phyloP scores from a whole-genome alignment of 2,113 vertebrate genomes.

The Oreotrochilus melanogaster region DNA sequence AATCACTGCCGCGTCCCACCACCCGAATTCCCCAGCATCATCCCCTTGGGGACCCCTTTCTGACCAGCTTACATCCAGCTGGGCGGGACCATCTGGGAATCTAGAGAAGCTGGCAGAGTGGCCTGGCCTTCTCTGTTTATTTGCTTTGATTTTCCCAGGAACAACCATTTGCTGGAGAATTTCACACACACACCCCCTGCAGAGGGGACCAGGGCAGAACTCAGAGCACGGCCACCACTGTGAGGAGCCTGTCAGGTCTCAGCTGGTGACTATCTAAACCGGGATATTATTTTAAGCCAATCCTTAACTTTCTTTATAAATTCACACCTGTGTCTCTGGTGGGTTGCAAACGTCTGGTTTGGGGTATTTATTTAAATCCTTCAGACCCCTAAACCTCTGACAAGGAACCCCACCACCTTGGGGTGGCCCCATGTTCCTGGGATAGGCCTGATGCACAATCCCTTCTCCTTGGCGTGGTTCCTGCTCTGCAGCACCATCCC shows the following conservation, averaged over 20 bases:
- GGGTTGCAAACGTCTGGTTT: accelerated
- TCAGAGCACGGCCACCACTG: background rate
- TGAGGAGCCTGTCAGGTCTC: background rate
- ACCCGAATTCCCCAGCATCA: no score
- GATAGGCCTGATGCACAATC: background rate
- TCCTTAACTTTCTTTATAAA: background rate
- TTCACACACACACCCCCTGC: background rate
- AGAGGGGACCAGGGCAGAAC: background rate
- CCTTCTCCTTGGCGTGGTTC: accelerated
- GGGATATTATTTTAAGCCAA: background rate
- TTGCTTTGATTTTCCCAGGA: background rate
- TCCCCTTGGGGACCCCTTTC: no score
- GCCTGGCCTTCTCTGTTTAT: accelerated
- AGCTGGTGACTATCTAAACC: background rate
- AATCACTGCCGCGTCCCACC: background rate
- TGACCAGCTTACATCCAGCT: accelerated
- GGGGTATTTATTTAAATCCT: no score
- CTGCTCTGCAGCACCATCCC: accelerated
- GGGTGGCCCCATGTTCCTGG: accelerated
- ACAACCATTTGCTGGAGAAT: background rate
- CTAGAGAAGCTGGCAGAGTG: background rate
- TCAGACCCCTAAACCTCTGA: no score
- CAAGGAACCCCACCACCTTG: no score
- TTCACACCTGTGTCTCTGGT: accelerated
- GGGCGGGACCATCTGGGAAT: accelerated